Evolutionary conservation across 2,888 invertebrate species (phyloP).

Genomic region (Listrodromus nycthemerus): DNA sequence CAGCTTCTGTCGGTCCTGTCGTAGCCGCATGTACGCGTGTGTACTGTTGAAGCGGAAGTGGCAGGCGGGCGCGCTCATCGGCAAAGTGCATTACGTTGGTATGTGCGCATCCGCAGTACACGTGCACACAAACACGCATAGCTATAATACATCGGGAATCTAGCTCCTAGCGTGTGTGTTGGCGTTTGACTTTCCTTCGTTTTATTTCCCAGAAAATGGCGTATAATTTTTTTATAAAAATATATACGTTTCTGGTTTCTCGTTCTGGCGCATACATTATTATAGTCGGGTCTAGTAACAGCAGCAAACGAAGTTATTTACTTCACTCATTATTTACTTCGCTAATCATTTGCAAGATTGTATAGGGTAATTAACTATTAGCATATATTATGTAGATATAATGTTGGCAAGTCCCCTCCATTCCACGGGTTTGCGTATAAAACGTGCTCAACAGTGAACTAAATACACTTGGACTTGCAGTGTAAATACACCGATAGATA

Average conservation of each 20-base stretch:
- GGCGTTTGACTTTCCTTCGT: not conserved
- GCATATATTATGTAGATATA: not conserved
- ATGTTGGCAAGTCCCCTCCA: not conserved
- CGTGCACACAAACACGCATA: conserved; percentile 13
- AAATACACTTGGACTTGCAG: not conserved
- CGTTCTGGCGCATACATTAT: not conserved
- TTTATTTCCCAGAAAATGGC: not conserved
- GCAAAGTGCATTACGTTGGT: conserved; percentile 60
- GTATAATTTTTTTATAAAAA: not conserved
- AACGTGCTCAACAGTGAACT: not conserved
- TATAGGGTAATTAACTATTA: conserved; percentile 37
- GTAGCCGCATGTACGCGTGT: conserved; percentile 9
- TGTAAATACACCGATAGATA: not conserved
- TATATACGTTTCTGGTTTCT: not conserved
- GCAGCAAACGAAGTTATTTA: conserved; percentile 72
- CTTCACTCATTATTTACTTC: conserved; percentile 70
- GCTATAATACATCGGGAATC: conserved; percentile 44
- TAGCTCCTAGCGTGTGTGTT: conserved; percentile 11
- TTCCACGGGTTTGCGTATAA: not conserved
- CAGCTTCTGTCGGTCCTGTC: conserved; percentile 47
- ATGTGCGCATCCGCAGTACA: conserved; percentile 30
- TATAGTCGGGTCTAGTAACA: conserved; percentile 53
- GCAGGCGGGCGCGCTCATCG: conserved; percentile 52
- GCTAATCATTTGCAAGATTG: conserved; percentile 71
- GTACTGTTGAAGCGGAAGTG: conserved; percentile 55